Conservation (phyloP, 2,888 invertebrate genomes). For the Cephalotes varians region DNA sequence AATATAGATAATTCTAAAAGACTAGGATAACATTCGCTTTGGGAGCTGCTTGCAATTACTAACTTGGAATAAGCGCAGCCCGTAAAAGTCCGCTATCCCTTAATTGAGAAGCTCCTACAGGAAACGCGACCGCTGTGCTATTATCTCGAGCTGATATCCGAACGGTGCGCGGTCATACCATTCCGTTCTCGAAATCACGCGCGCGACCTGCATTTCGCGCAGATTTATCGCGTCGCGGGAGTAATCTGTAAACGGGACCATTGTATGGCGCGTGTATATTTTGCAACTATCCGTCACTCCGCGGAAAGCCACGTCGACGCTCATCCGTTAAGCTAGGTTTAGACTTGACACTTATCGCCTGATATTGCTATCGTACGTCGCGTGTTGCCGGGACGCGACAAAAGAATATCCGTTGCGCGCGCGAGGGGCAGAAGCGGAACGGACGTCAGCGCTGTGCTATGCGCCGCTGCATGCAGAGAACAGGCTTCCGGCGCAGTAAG, state of each 20-base stretch:
- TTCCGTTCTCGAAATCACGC: conserved; percentile 27
- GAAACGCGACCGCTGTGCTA: conserved; percentile 15
- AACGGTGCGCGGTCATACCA: neutral
- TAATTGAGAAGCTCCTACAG: neutral
- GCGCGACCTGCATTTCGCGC: conserved; percentile 28
- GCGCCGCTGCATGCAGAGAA: conserved; percentile 28
- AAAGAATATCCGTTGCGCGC: conserved; percentile 45
- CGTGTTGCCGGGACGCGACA: conserved; percentile 40
- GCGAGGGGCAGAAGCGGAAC: neutral
- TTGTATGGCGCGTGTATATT: conserved; percentile 46
- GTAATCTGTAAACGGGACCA: conserved; percentile 50
- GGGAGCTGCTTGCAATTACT: neutral
- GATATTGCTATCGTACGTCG: conserved; percentile 55
- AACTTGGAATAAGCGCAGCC: neutral
- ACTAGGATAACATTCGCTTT: neutral
- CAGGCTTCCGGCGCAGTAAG: conserved; percentile 38
- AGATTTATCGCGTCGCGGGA: conserved; percentile 47
- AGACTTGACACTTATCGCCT: conserved; percentile 52
- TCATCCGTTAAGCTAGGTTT: conserved; percentile 54
- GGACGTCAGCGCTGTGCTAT: conserved; percentile 32
- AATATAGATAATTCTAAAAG: neutral
- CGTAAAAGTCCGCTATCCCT: conserved; percentile 5
- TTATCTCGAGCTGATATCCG: conserved; percentile 12
- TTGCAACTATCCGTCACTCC: conserved; percentile 48
- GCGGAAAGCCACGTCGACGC: conserved; percentile 54